Conservation (phyloP, 1,140 invertebrate genomes). For the Drosophila grimshawi region DNA sequence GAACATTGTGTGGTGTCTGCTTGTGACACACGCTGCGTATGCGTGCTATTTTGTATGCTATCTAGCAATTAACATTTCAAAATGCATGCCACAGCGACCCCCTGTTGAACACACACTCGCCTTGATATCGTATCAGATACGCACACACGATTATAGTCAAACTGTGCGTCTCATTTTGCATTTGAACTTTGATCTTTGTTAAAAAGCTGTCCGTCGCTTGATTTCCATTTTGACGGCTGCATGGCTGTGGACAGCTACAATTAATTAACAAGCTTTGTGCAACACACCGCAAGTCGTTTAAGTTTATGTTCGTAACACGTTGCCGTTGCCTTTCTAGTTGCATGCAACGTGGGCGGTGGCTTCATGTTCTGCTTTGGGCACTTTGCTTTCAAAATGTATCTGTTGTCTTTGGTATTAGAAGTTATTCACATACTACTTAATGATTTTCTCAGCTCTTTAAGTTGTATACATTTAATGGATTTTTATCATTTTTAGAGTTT, state of each 20-base stretch:
- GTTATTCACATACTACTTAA: too few relatives aligned
- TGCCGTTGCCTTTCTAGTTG: neutral
- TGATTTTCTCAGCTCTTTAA: too few relatives aligned
- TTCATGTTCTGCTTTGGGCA: slow-evolving; percentile 17
- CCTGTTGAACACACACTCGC: neutral
- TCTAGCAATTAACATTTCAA: slow-evolving; percentile 3
- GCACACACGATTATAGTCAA: neutral
- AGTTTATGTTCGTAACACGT: slow-evolving; percentile 9
- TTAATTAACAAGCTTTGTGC: slow-evolving; percentile 26
- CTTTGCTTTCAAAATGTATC: too few relatives aligned
- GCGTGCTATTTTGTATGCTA: slow-evolving; percentile 28
- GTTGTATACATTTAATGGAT: too few relatives aligned
- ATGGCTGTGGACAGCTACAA: slow-evolving; percentile 2
- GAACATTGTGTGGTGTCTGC: neutral
- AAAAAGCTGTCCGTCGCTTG: neutral
- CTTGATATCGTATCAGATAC: neutral
- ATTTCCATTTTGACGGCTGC: neutral
- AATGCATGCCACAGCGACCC: neutral
- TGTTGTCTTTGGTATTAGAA: too few relatives aligned
- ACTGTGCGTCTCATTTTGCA: neutral
- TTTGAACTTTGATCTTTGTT: slow-evolving; percentile 41
- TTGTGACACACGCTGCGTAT: slow-evolving; percentile 19
- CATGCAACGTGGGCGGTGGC: neutral
- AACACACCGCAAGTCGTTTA: neutral
- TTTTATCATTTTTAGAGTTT: too few relatives aligned